Evolutionary conservation across 1,140 invertebrate genomes (phyloP), one percentile per base, ranked within the genome.

Genomic region (Heliconius himera): DNA sequence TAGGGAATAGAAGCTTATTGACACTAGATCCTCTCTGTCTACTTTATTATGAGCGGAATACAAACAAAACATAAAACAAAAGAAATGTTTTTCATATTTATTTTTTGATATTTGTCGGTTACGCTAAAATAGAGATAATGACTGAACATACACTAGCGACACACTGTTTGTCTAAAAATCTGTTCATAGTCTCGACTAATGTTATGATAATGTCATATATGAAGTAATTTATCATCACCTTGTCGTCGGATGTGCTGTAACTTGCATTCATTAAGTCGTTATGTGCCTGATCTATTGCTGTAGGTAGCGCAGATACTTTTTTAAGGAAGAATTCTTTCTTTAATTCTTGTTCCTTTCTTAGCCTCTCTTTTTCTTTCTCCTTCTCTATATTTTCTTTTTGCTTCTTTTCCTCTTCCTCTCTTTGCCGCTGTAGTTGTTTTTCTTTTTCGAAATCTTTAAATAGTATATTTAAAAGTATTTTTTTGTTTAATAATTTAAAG

Each of bases 391-490:
- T 22, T 60, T 60, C 56, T 13, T 60, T 22, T 29, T 29, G 8
- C 22, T 13, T 29, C 26, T 29, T 29, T 66, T 26, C 60, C 29
- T 66, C 60, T 26, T 66, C 60, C 13, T 66, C 26, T 29, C 11
- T 66, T 16, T 66, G 60, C 22, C 4, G 26, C 11, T 26, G n/a
- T 77, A 49, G 41, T 33, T 49, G 41, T 56, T 77, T 46, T 29
- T 77, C 60, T 8, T 82, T 76, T 60, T 74, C 77, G n/a, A 51
- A 9, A 36, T 75, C 73, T 66, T 66, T 66, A 29, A 66, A 66
- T 1, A 66, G 22, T 26, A 56, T 56, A 22, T n/a, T 56, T n/a
- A 56, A 11, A 20, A 56, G 20, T 9, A 3, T 11, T 3, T 5
- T n/a, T 22, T 22, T 56, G 8, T 56, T 22, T 8, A 22, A 3